Percentiles rank a stretch among this genome's conserved stretches.
These are phyloP conservation scores for Pachypsylla venusta DNA, from an alignment of 1,140 invertebrate genomes.

Conservation along the genomic window DNA sequence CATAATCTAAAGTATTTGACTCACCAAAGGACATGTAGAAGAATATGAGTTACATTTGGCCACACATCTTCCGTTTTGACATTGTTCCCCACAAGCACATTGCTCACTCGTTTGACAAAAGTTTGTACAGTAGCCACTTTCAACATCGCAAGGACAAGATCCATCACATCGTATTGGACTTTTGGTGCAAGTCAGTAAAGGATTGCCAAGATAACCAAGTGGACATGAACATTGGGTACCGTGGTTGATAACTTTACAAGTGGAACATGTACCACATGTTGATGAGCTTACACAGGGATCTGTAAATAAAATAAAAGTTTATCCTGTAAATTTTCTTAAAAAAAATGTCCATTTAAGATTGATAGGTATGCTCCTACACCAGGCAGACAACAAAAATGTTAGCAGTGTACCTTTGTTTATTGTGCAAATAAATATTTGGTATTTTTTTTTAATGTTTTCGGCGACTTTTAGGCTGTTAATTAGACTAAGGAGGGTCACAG, in stretches of 20 bases:
- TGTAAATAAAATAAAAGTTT: no score
- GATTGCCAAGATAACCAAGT: conserved; percentile 61
- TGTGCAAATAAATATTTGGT: no score
- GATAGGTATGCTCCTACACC: no score
- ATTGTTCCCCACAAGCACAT: conserved; percentile 60
- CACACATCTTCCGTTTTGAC: conserved; percentile 43
- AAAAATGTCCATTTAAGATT: no score
- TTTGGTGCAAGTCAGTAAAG: conserved; percentile 52
- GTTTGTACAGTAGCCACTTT: conserved; percentile 52
- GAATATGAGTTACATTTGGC: conserved; percentile 39
- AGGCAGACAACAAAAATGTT: no score
- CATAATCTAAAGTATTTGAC: conserved; percentile 12
- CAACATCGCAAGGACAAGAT: conserved; percentile 53
- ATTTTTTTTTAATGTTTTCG: no score
- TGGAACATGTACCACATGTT: conserved; percentile 65
- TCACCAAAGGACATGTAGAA: conserved; percentile 33
- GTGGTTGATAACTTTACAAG: conserved; percentile 66
- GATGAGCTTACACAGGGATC: conserved; percentile 56
- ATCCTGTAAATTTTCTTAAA: no score
- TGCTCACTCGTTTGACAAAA: conserved; percentile 47
- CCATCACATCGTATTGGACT: conserved; percentile 47
- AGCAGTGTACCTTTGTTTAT: no score
- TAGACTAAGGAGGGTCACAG: no score
- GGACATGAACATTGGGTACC: conserved; percentile 70
- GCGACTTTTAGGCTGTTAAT: no score